Conservation (phyloP, 2,888 invertebrate genomes). For the Megaustenia siamemsis region DNA sequence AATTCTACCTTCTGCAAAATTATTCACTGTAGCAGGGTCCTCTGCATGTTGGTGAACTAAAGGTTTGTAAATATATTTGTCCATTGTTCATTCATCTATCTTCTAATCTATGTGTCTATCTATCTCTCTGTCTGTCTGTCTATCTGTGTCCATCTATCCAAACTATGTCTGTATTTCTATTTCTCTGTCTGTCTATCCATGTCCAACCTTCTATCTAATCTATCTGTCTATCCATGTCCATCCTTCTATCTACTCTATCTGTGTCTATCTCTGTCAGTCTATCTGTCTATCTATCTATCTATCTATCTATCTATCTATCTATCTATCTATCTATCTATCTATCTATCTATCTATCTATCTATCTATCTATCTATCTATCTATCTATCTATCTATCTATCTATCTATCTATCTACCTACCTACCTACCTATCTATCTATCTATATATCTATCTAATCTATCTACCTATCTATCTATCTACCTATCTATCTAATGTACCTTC, state of each 20-base stretch:
- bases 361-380: slow-evolving; percentile 9
- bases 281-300: slow-evolving; percentile 5
- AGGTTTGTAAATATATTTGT: too few relatives aligned
- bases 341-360: slow-evolving; percentile 9
- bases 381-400: slow-evolving; percentile 9
- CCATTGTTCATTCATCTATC: not conserved
- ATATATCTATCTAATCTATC: slow-evolving; percentile 4
- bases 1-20: too few relatives aligned
- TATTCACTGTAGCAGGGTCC: too few relatives aligned
- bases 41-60: too few relatives aligned
- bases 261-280: not conserved
- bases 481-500: not conserved
- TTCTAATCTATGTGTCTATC: not conserved
- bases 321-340: slow-evolving; percentile 9
- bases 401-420: slow-evolving; percentile 1
- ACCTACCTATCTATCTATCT: slow-evolving; percentile 1
- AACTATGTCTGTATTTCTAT: not conserved
- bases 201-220: not conserved
- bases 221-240: not conserved
- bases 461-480: slow-evolving; percentile 1
- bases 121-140: slow-evolving; percentile 2
- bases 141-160: too few relatives aligned
- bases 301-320: slow-evolving; percentile 9
- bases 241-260: not conserved
- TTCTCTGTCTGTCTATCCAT: not conserved